phyloP scores from a whole-genome alignment of 1,140 invertebrate species.

The Drosophila bocki region DNA sequence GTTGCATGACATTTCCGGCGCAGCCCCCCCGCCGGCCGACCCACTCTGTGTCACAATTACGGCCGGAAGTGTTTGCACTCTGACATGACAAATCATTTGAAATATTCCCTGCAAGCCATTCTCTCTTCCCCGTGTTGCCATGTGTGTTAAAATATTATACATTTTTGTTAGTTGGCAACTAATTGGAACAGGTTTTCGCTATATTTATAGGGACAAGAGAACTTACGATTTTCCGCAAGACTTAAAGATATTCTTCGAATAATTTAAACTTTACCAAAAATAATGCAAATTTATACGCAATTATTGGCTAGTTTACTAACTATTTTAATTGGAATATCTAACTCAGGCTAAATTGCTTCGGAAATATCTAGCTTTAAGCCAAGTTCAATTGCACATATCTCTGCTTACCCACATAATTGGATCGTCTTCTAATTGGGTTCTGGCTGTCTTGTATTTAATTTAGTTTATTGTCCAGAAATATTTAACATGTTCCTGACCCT shows the following conservation, averaged over 20 bases:
- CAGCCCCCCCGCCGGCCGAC: too few species aligned
- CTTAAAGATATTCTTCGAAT: background rate
- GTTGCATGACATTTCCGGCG: slow-evolving; percentile 41
- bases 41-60: slow-evolving; percentile 30
- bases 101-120: slow-evolving; percentile 45
- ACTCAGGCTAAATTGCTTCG: background rate
- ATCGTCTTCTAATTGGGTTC: slow-evolving; percentile 23
- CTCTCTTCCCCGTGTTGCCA: background rate
- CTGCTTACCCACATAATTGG: background rate
- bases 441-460: slow-evolving; percentile 48
- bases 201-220: slow-evolving; percentile 12
- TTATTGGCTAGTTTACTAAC: background rate
- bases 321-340: background rate
- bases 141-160: slow-evolving; percentile 60
- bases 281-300: background rate
- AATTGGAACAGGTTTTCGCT: slow-evolving; percentile 51
- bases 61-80: slow-evolving; percentile 69
- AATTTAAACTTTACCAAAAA: background rate
- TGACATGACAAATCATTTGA: slow-evolving; percentile 79
- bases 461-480: slow-evolving; percentile 71
- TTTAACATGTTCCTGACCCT: slow-evolving; percentile 59
- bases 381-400: slow-evolving; percentile 1
- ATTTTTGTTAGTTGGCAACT: slow-evolving; percentile 60
- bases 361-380: background rate
- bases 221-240: too few species aligned